Conservation (phyloP, 2,888 invertebrate genomes). For the Melipona beecheii region DNA sequence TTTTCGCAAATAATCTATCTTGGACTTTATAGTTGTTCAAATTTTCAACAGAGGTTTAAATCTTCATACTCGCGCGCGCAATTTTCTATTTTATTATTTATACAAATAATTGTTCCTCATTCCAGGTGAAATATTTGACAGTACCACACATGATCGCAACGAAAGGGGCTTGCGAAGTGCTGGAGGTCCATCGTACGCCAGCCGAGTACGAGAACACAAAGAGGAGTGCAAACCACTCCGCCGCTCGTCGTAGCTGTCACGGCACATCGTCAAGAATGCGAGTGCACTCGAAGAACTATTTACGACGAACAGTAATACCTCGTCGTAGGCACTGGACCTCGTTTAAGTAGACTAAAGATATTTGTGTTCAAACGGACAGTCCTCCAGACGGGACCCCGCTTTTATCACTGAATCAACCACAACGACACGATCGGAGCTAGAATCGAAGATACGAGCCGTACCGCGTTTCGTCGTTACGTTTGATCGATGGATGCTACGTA, state of each 20-base stretch:
- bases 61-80: too few relatives aligned
- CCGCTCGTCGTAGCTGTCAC: conserved; percentile 16
- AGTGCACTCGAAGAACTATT: background rate
- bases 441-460: conserved; percentile 1
- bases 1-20: too few relatives aligned
- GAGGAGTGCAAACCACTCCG: conserved; percentile 38
- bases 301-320: background rate
- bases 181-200: conserved; percentile 35
- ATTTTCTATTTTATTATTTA: too few relatives aligned
- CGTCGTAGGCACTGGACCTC: conserved; percentile 19
- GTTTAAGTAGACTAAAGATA: conserved; percentile 41
- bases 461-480: background rate
- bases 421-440: conserved; percentile 15
- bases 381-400: conserved; percentile 9
- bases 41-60: too few relatives aligned
- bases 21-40: too few relatives aligned
- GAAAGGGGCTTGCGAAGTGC: conserved; percentile 46
- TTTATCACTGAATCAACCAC: conserved; percentile 16
- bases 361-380: conserved; percentile 47
- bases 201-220: conserved; percentile 28
- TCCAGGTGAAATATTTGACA: conserved; percentile 57
- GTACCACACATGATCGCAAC: conserved; percentile 41
- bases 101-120: conserved; percentile 1
- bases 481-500: background rate
- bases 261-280: background rate